Percentiles rank a stretch among this genome's conserved stretches.
phyloP scores from a whole-genome alignment of 2,888 invertebrate species.

The Nymphalis polychloros region DNA sequence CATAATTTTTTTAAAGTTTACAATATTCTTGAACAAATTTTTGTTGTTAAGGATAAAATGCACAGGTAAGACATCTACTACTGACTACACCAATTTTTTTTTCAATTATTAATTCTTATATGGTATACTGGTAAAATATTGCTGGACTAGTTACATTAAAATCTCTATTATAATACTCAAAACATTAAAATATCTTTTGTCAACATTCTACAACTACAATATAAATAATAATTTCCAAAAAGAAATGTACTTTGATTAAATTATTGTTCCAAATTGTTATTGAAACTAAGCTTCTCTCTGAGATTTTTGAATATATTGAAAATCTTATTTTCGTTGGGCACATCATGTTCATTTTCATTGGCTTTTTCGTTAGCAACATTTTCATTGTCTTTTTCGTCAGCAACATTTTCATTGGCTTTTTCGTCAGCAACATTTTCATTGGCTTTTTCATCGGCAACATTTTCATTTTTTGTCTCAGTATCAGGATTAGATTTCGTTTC shows the following conservation, averaged over 20 bases:
- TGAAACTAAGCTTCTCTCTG: conserved; percentile 64
- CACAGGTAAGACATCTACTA: too few relatives aligned
- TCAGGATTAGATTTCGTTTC: conserved; percentile 30
- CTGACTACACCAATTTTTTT: too few relatives aligned
- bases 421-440: conserved; percentile 27
- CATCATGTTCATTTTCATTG: conserved; percentile 51
- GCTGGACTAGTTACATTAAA: background rate
- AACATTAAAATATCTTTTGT: background rate
- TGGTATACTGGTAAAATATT: background rate
- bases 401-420: conserved; percentile 22
- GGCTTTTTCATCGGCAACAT: conserved; percentile 23
- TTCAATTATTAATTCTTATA: too few relatives aligned
- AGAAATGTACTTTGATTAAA: conserved; percentile 29
- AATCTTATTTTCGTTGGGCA: conserved; percentile 66
- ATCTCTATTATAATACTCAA: background rate
- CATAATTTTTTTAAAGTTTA: background rate
- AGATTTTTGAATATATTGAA: conserved; percentile 62
- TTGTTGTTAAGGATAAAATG: too few relatives aligned
- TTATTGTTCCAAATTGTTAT: conserved; percentile 36
- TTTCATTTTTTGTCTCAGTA: conserved; percentile 24
- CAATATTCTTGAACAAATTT: background rate
- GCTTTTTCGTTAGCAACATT: conserved; percentile 24
- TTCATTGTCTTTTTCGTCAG: conserved; percentile 29
- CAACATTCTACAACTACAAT: conserved; percentile 4
- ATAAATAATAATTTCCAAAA: conserved; percentile 8